A percentile compares a stretch with the other conserved stretches of the same genome.
Evolutionary conservation across 2,888 invertebrate species (phyloP).

Genomic region (Prenolepis imparis): DNA sequence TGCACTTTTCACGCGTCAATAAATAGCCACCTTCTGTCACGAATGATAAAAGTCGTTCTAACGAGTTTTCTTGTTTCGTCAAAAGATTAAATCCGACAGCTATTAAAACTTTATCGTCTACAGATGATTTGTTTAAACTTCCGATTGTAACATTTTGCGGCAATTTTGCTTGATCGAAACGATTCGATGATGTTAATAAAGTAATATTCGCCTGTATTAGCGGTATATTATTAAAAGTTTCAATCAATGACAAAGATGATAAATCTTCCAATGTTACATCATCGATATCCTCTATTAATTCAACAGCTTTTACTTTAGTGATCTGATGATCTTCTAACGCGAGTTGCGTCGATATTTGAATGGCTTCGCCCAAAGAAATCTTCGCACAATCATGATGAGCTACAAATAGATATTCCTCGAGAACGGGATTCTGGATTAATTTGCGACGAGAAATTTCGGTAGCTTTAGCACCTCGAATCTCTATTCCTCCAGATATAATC

Average conservation of each 20-base stretch:
- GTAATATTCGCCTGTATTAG: not conserved
- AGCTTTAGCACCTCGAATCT: not conserved
- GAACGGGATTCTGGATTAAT: slow-evolving; percentile 87
- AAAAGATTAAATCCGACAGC: not conserved
- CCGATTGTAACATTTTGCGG: not conserved
- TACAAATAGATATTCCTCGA: slow-evolving; percentile 88
- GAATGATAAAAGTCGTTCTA: not conserved
- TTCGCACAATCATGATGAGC: slow-evolving; percentile 85
- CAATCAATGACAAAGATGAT: not conserved
- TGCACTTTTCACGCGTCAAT: not conserved
- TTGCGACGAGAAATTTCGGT: slow-evolving; percentile 86
- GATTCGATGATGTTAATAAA: not conserved
- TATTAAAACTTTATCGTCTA: not conserved
- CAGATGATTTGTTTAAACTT: not conserved
- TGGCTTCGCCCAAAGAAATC: slow-evolving; percentile 74
- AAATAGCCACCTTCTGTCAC: not conserved
- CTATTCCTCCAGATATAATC: not conserved
- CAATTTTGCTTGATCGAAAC: not conserved
- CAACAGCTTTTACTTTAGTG: slow-evolving; percentile 82
- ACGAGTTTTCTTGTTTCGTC: not conserved
- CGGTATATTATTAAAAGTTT: not conserved
- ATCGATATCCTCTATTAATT: slow-evolving; percentile 80
- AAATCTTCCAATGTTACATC: slow-evolving; percentile 70
- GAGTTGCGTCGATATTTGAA: slow-evolving; percentile 85
- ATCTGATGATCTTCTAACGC: slow-evolving; percentile 87